phyloP scores from a whole-genome alignment of 2,113 vertebrate genomes.

The Delphinapterus leucas region DNA sequence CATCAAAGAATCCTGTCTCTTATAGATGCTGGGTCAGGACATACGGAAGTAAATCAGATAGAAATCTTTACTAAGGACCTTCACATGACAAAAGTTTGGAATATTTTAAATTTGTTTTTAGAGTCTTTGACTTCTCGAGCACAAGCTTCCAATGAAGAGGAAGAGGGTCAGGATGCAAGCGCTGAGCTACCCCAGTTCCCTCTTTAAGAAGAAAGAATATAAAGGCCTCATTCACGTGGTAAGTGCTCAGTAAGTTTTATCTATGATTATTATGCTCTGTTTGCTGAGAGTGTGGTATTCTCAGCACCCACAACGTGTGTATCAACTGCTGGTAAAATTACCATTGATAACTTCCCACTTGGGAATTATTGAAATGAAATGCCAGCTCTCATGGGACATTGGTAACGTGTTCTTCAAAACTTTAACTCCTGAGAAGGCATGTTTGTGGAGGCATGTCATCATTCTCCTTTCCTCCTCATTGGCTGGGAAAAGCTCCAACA shows the following conservation, averaged over 20 bases:
- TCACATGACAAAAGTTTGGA: background rate
- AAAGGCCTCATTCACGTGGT: background rate
- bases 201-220: conserved; percentile 1
- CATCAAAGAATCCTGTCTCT: background rate
- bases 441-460: background rate
- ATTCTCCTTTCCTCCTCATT: background rate
- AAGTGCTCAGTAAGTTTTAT: background rate
- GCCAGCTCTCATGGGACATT: background rate
- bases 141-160: background rate
- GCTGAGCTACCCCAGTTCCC: background rate
- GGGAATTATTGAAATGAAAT: conserved; percentile 26
- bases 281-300: background rate
- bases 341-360: background rate
- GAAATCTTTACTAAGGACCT: background rate
- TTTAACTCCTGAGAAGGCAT: background rate
- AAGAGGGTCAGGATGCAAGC: background rate
- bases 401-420: background rate
- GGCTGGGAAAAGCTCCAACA: background rate
- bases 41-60: background rate
- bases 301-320: background rate
- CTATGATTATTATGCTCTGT: background rate
- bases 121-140: background rate
- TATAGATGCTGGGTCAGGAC: background rate
- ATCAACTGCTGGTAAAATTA: background rate
- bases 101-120: background rate